These are phyloP conservation scores for Pantherophis vulpinus DNA, from an alignment of 2,797 vertebrate genomes.

Conservation along the genomic window DNA sequence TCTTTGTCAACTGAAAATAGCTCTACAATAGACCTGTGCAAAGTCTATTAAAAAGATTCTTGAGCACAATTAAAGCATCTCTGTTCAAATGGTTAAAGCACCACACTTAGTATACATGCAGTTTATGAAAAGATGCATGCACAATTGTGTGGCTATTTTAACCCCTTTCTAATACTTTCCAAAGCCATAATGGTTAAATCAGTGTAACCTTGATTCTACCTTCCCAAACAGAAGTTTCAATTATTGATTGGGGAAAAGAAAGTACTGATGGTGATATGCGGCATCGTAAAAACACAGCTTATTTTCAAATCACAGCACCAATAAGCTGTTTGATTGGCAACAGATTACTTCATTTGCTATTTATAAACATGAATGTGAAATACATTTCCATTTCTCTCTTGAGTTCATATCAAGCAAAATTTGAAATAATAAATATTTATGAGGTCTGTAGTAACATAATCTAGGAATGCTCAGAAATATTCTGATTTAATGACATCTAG, in stretches of 20 bases:
- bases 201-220: not conserved
- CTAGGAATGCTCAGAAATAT: not conserved
- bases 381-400: slow-evolving; percentile 18
- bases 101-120: not conserved
- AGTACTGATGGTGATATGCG: not conserved
- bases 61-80: not conserved
- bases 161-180: not conserved
- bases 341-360: not conserved
- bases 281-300: not conserved
- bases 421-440: not conserved
- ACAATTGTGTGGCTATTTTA: not conserved
- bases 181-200: not conserved
- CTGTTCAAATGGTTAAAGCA: not conserved
- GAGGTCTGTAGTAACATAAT: not conserved
- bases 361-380: slow-evolving; percentile 13
- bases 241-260: not conserved
- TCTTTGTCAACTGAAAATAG: not conserved
- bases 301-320: not conserved
- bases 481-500: not conserved
- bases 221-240: not conserved
- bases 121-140: not conserved
- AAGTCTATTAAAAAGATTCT: not conserved
- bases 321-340: not conserved
- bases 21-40: not conserved
- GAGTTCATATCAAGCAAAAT: not conserved